Base-by-base conservation (phyloP, 92 coral and sea anemone genomes). In the Phenganax stokvisi region DNA sequence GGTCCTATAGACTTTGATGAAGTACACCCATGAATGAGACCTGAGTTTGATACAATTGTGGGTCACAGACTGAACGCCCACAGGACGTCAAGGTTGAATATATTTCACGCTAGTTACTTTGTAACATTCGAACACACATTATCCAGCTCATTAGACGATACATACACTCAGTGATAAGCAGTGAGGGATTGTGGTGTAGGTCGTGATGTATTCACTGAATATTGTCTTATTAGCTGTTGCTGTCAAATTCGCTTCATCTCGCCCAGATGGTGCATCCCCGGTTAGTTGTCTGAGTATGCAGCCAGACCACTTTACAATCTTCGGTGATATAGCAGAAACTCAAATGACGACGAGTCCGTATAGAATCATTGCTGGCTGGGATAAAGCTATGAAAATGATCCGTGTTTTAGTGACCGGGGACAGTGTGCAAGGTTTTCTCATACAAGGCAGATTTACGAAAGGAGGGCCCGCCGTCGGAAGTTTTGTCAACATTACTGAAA, bases 401-500 rank as follows among this genome's bases (percentile, higher is more conserved):
- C 81, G 56, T 10, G 81, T 76, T 52, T 58, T 55, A 9, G 70
- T 76, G 12, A 60, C 30, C 66, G 81, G 81, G 25, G 27, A 57
- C 52, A 29, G 20, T 20, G 16, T 76, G 44, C 68, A 59, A 25
- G 81, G 81, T 53, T 76, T 76, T 52, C n/a, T 76, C 30, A 76
- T 76, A 29, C 81, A 76, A 53, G 81, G 70, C 10, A 76, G 56
- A 76, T 6, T 59, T 53, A 8, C 17, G 10, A 47, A 6, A 28
- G n/a, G 15, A 10, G 71, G 52, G 60, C 59, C 81, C 10, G 81
- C 81, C 25, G 17, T 76, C 47, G 81, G 81, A 29, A 12, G 66
- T 7, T 76, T 76, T 37, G 6, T 56, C 9, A 75, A 75, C 80
- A 29, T 54, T 75, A 75, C 12, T 64, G 71, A 76, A 58, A 31